Evolutionary conservation across 2,888 invertebrate species (phyloP).

Genomic region (Zaprionus bogoriensis): DNA sequence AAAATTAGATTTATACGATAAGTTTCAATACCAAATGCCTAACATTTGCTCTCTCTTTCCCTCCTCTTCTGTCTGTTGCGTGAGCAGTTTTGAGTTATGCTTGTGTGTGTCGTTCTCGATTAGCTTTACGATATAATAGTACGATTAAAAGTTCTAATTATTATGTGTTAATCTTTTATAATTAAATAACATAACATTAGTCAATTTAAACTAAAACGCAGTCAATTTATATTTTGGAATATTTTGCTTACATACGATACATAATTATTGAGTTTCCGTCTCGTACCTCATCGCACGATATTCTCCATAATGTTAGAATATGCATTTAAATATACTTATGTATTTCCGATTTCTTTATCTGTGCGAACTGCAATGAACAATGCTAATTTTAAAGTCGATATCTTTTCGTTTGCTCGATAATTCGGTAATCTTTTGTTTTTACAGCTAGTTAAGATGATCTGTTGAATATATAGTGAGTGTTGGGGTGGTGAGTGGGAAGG

Average conservation of each 20-base stretch:
- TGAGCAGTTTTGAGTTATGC: slow-evolving; percentile 33
- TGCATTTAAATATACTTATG: slow-evolving; percentile 32
- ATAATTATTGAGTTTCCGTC: slow-evolving; percentile 33
- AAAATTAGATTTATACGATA: slow-evolving; percentile 45
- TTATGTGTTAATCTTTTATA: slow-evolving; percentile 51
- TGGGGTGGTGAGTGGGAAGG: too few relatives aligned
- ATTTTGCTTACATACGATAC: slow-evolving; percentile 44
- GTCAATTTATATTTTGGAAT: slow-evolving; percentile 78
- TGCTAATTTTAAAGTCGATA: slow-evolving; percentile 23
- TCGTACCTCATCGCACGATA: slow-evolving; percentile 6
- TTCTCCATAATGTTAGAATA: slow-evolving; percentile 15
- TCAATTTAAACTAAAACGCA: slow-evolving; percentile 73
- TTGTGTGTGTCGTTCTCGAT: slow-evolving; percentile 11
- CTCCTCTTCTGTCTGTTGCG: slow-evolving; percentile 8
- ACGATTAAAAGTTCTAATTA: slow-evolving; percentile 45
- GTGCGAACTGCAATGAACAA: slow-evolving; percentile 35
- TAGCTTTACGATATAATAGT: slow-evolving; percentile 20
- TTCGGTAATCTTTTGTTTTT: slow-evolving; percentile 16
- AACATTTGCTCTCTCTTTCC: slow-evolving; percentile 13
- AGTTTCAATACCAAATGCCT: slow-evolving; percentile 54
- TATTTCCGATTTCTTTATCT: slow-evolving; percentile 2
- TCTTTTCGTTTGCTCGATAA: background rate
- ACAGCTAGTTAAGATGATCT: slow-evolving; percentile 47
- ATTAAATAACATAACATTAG: slow-evolving; percentile 74
- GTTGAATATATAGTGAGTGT: too few relatives aligned